Base-by-base conservation (phyloP, 30 jellyfish, hydroid and myxozoan genomes). In the Aurelia sp. region DNA sequence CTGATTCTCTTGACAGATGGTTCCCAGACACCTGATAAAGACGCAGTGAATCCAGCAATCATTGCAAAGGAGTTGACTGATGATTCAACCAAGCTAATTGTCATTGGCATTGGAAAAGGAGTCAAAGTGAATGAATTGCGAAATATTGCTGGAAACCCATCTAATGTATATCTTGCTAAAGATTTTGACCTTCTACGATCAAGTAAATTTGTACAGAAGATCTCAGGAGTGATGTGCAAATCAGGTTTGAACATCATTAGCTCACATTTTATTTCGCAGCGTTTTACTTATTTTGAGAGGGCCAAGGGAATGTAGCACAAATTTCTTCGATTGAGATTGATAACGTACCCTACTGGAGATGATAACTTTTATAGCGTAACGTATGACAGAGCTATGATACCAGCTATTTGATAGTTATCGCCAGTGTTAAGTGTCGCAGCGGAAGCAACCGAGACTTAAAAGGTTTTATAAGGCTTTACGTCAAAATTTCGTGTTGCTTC, bases 1-100 rank as follows among this genome's bases (percentile, higher is more conserved):
- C 57, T 93, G 50, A 21, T 93, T 65, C 93, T 93, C 22, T 80
- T 93, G 71, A 93, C 98, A 5, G 98, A 93, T 73, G 98, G 98
- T 48, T 64, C 96, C 4, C 98, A 93, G 71, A 86, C 98, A 30
- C 91, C 59, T 48, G 96, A 68, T 27, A 95, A 78, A 16, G 97
- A 76, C 70, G 97, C 98, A 4, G 95, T 16, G 67, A 88, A 87
- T 27, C 98, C 98, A 13, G 96, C 79, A 4, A 55, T 31, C 9
- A 40, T 87, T 10, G 97, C 97, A 18, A 85, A 80, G 47, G 92
- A 81, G 61, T 78, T 92, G 38, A 84, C 92, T 13, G 80, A 83
- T 30, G 86, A 74, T 16, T 97, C 90, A 47, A 84, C 87, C 53
- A 59, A 51, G 55, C 65, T 92, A 85, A 33, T 92, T 61, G 91